These are phyloP conservation scores for Ips typographus DNA, from an alignment of 1,140 invertebrate genomes.

Conservation along the genomic window DNA sequence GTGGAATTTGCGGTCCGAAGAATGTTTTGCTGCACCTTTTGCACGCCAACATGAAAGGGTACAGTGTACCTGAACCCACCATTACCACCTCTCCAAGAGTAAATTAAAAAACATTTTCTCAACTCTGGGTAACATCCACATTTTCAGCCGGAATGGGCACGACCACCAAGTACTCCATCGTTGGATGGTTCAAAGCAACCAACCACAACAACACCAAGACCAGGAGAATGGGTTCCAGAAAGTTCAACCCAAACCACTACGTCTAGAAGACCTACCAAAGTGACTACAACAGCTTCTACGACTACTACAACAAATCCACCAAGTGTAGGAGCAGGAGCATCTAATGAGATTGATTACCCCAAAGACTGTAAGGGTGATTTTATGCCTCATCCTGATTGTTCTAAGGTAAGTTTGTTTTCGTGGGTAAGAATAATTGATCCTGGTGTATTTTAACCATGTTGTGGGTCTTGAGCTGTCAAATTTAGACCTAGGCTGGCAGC, in stretches of 20 bases:
- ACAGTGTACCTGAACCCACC: slow-evolving; percentile 69
- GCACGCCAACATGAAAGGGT: slow-evolving; percentile 71
- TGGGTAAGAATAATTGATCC: no score
- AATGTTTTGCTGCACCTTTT: slow-evolving; percentile 74
- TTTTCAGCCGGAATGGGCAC: slow-evolving; percentile 68
- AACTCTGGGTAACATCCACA: not conserved
- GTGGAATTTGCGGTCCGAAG: slow-evolving; percentile 71
- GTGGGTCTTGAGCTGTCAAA: no score
- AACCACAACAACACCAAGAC: slow-evolving; percentile 41
- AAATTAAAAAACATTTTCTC: slow-evolving; percentile 16
- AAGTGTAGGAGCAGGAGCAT: not conserved
- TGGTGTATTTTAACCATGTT: no score
- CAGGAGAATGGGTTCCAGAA: slow-evolving; percentile 37
- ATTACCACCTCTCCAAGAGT: slow-evolving; percentile 70
- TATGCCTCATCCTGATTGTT: slow-evolving; percentile 66
- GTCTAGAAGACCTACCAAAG: slow-evolving; percentile 42
- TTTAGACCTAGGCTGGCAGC: no score
- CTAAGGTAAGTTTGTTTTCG: slow-evolving; percentile 53
- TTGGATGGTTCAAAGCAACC: slow-evolving; percentile 43
- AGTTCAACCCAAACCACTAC: slow-evolving; percentile 43
- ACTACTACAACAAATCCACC: slow-evolving; percentile 12
- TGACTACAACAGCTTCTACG: slow-evolving; percentile 38
- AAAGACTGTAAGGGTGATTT: slow-evolving; percentile 57
- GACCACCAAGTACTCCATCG: slow-evolving; percentile 64
- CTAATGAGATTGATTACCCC: slow-evolving; percentile 41